These are phyloP conservation scores for Drosophila bunnanda DNA, from an alignment of 2,888 invertebrate genomes.

Conservation along the genomic window DNA sequence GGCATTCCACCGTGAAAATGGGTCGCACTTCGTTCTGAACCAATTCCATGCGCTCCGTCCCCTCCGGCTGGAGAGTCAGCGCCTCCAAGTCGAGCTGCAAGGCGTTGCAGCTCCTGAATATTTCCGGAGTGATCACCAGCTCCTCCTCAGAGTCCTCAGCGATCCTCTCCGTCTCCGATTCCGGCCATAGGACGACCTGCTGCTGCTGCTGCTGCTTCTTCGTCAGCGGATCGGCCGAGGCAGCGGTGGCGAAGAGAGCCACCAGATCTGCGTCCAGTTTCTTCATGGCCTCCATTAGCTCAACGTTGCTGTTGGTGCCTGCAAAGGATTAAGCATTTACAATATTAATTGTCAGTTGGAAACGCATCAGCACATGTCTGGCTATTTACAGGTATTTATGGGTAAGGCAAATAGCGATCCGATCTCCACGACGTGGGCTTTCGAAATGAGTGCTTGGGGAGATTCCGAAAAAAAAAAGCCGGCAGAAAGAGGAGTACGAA, in stretches of 20 bases:
- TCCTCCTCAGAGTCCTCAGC: constrained; percentile 45
- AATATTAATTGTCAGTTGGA: constrained; percentile 1
- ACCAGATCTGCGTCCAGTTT: constrained; percentile 81
- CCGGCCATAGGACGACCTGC: constrained; percentile 15
- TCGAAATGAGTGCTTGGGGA: constrained; percentile 46
- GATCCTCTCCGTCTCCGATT: constrained; percentile 48
- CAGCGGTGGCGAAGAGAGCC: constrained; percentile 77
- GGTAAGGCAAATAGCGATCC: constrained; percentile 26
- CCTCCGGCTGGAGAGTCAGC: constrained; percentile 79
- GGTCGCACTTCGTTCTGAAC: constrained; percentile 79
- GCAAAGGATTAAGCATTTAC: constrained; percentile 8
- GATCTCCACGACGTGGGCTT: constrained; percentile 71
- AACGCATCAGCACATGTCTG: constrained; percentile 13
- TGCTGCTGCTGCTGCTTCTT: constrained; percentile 39
- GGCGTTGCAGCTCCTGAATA: constrained; percentile 70
- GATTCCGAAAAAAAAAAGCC: constrained; percentile 34
- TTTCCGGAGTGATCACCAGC: constrained; percentile 57
- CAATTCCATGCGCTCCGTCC: constrained; percentile 81
- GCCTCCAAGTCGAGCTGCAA: constrained; percentile 81
- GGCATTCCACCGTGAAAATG: constrained; percentile 82
- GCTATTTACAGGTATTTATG: constrained; percentile 28
- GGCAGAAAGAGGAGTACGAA: constrained; percentile 29
- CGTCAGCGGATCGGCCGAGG: constrained; percentile 61
- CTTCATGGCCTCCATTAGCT: constrained; percentile 82
- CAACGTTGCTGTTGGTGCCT: constrained; percentile 71